Conservation (phyloP, 2,888 invertebrate genomes). For the Diaperis boleti region DNA sequence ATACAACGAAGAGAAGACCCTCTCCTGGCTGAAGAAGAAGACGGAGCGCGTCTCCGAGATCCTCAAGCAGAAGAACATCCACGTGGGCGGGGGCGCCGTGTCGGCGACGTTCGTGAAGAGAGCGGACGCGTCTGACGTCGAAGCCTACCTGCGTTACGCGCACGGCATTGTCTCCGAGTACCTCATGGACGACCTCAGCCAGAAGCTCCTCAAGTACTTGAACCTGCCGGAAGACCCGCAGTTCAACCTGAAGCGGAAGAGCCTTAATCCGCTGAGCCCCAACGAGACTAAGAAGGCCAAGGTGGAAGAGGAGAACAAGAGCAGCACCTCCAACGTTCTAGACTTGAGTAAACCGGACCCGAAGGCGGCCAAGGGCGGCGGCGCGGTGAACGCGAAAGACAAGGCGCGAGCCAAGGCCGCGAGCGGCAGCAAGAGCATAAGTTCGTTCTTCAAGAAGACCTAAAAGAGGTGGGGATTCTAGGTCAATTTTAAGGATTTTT, state of each 20-base stretch:
- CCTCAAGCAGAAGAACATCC: constrained; percentile 76
- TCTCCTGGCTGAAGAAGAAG: constrained; percentile 82
- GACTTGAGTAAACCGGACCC: constrained; percentile 65
- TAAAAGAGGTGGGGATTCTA: constrained; percentile 46
- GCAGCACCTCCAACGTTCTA: constrained; percentile 63
- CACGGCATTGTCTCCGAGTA: constrained; percentile 86
- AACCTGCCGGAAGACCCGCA: constrained; percentile 74
- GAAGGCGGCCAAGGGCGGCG: constrained; percentile 63
- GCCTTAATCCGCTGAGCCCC: constrained; percentile 47
- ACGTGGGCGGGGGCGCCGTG: constrained; percentile 79
- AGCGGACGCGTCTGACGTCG: constrained; percentile 70
- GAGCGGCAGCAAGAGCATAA: constrained; percentile 82
- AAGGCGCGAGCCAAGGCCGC: constrained; percentile 83
- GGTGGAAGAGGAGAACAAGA: constrained; percentile 62
- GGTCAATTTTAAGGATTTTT: constrained; percentile 31
- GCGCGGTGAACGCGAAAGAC: constrained; percentile 77
- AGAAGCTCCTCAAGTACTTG: constrained; percentile 74
- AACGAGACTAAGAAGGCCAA: constrained; percentile 56
- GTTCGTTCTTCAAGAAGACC: constrained; percentile 81
- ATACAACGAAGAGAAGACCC: constrained; percentile 82
- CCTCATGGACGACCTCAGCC: constrained; percentile 76
- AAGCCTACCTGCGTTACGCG: constrained; percentile 78
- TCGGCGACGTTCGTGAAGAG: constrained; percentile 82
- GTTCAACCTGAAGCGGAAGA: constrained; percentile 71
- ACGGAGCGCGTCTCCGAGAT: constrained; percentile 75